phyloP scores from a whole-genome alignment of 1,140 invertebrate genomes.

The Lepeophtheirus salmonis region DNA sequence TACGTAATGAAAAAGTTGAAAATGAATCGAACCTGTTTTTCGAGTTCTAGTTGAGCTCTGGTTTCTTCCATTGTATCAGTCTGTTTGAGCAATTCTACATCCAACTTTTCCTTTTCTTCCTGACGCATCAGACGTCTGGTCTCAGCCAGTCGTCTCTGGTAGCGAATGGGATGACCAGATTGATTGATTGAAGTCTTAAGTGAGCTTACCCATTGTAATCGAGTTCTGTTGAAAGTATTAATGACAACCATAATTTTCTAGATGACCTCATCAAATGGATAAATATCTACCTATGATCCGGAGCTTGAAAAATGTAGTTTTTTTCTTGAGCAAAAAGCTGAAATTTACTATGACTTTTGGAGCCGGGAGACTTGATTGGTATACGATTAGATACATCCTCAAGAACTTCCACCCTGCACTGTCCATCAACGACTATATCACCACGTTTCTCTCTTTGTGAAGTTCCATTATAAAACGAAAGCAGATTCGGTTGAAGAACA shows the following conservation, averaged over 20 bases:
- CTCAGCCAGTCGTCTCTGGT: slow-evolving; percentile 6
- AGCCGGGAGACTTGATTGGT: slow-evolving; percentile 10
- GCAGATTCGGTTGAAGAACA: slow-evolving; percentile 46
- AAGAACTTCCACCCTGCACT: slow-evolving; percentile 42
- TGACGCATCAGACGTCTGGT: not conserved
- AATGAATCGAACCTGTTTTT: slow-evolving; percentile 28
- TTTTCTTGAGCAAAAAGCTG: slow-evolving; percentile 5
- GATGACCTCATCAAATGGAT: too few species aligned
- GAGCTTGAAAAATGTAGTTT: slow-evolving; percentile 13
- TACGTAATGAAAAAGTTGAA: not conserved
- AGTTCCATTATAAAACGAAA: slow-evolving; percentile 51
- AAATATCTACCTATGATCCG: slow-evolving; percentile 15
- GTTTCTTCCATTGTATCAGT: slow-evolving; percentile 7
- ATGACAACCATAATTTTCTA: too few species aligned
- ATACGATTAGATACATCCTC: slow-evolving; percentile 27
- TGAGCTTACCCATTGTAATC: slow-evolving; percentile 1
- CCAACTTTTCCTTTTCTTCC: slow-evolving; percentile 7
- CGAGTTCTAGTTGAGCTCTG: not conserved
- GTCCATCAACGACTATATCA: slow-evolving; percentile 39
- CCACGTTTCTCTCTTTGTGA: slow-evolving; percentile 49
- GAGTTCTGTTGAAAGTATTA: not conserved
- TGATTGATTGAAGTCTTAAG: not conserved
- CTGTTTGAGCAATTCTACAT: not conserved
- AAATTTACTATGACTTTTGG: slow-evolving; percentile 9
- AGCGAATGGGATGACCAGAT: not conserved